Evolutionary conservation across 2,797 vertebrate genomes (phyloP), one percentile per base, ranked within the genome.

Genomic region (Poecilia gillii): DNA sequence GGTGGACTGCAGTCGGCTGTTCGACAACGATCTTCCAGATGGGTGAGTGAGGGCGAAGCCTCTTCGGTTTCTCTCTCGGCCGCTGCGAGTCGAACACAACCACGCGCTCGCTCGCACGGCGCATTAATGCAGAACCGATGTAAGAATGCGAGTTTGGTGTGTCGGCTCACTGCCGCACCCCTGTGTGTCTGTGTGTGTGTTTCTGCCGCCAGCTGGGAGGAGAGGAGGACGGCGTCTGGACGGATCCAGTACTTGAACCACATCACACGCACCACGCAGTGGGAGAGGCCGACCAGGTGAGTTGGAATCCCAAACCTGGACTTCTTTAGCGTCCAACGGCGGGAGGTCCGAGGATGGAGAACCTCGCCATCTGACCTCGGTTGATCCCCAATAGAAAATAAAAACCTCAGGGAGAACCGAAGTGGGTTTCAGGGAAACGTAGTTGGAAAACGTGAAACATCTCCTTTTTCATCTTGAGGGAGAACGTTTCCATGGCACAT

Each of bases 241-340:
- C 96, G 98, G 84, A 99, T 99, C 92, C 98, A 99, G 89, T 99
- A 99, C 94, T 94, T 99, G 91, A 99, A 99, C 95, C 98, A 99
- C 88, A 99, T 99, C 90, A 99, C 98, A 85, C 95, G 98, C 91
- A 99, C 97, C 90, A 99, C 98, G 0, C 98, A 99, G 83, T 99
- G 98, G 98, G 98, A 99, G 90, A 96, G 98, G 87, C 98, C 98
- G 0, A 99, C 98, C 78, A 96, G 98, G 98, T 99, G 95, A 97
- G 96, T 25, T 23, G 7, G 80, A 84, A 76, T 83, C 85, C 73
- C 51, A 59, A 78, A 79, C 68, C 78, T 68, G 84, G 75, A 84
- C 77, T 80, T 85, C 83, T 77, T 80, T 78, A 51, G 49, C 83
- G 82, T 89, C 78, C 82, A 76, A 86, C 83, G 47, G 70, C 83